Percentiles rank a stretch among this genome's conserved stretches.
phyloP scores from a whole-genome alignment of 1,140 invertebrate species.

The Aphidius gifuensis region DNA sequence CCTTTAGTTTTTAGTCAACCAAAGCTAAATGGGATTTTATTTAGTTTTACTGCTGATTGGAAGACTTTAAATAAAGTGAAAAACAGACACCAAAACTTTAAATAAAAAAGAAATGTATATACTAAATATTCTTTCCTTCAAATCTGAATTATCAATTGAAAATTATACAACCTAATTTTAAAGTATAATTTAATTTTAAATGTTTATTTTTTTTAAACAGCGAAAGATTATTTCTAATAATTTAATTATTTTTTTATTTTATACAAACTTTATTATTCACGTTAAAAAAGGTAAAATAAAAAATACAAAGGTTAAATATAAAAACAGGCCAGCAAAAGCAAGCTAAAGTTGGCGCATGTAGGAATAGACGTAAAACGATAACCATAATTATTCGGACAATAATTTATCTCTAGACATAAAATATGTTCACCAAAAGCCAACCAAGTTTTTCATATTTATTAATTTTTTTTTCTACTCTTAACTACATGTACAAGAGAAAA shows the following conservation, averaged over 20 bases:
- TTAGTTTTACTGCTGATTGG: conserved; percentile 10
- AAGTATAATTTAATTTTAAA: not conserved
- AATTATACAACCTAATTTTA: not conserved
- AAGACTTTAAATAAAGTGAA: not conserved
- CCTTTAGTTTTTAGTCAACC: conserved; percentile 14
- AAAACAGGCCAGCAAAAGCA: too few species aligned
- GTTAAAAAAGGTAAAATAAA: too few species aligned
- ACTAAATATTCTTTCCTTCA: not conserved
- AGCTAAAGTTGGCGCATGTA: too few species aligned
- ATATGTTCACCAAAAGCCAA: not conserved
- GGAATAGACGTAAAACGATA: conserved; percentile 1
- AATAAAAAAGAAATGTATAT: not conserved
- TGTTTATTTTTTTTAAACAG: not conserved
- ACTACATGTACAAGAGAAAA: not conserved
- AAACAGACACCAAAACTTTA: too few species aligned
- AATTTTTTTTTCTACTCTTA: too few species aligned
- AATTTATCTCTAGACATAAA: conserved; percentile 1
- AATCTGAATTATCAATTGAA: not conserved
- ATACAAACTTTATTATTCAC: too few species aligned
- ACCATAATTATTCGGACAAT: conserved; percentile 7
- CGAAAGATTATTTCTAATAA: not conserved
- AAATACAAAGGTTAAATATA: too few species aligned
- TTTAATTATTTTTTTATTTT: too few species aligned
- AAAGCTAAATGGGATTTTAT: conserved; percentile 16
- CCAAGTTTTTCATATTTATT: not conserved